Conservation (phyloP, 2,797 vertebrate species). For the Eptatretus atami region DNA sequence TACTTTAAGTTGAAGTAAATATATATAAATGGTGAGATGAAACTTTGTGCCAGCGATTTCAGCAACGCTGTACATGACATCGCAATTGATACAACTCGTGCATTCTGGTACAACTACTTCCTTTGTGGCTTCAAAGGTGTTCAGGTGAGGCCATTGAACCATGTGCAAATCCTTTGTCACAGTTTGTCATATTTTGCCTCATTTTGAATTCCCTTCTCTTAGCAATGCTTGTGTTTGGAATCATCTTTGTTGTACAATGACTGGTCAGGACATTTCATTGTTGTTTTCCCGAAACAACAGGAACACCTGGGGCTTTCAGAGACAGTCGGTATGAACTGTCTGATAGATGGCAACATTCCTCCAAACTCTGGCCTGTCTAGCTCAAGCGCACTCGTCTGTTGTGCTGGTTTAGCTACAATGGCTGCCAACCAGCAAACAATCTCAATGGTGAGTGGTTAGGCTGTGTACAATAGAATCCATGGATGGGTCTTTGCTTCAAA, state of each 20-base stretch:
- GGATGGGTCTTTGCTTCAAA: no score
- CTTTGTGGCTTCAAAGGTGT: constrained; percentile 86
- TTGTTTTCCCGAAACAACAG: constrained; percentile 16
- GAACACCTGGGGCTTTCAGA: constrained; percentile 32
- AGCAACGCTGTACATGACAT: constrained; percentile 24
- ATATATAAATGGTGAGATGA: no score
- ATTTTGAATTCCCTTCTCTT: constrained; percentile 9
- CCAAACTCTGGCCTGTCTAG: constrained; percentile 75
- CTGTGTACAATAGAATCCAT: background rate
- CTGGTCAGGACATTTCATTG: constrained; percentile 9
- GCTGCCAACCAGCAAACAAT: constrained; percentile 41
- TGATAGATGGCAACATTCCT: constrained; percentile 62
- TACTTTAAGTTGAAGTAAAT: no score
- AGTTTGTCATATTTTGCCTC: constrained; percentile 11
- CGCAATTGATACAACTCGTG: constrained; percentile 41
- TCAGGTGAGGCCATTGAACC: constrained; percentile 28
- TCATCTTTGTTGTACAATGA: constrained; percentile 7
- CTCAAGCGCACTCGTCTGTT: constrained; percentile 77
- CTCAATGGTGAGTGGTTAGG: constrained; percentile 32
- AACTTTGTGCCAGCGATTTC: constrained; percentile 34
- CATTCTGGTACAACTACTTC: constrained; percentile 76
- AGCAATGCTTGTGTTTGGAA: constrained; percentile 14
- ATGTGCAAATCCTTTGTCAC: constrained; percentile 12
- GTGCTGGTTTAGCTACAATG: constrained; percentile 47
- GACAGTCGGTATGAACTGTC: constrained; percentile 45